These are phyloP conservation scores for Lethenteron camtschaticum DNA, from an alignment of 2,113 vertebrate species.

Conservation along the genomic window DNA sequence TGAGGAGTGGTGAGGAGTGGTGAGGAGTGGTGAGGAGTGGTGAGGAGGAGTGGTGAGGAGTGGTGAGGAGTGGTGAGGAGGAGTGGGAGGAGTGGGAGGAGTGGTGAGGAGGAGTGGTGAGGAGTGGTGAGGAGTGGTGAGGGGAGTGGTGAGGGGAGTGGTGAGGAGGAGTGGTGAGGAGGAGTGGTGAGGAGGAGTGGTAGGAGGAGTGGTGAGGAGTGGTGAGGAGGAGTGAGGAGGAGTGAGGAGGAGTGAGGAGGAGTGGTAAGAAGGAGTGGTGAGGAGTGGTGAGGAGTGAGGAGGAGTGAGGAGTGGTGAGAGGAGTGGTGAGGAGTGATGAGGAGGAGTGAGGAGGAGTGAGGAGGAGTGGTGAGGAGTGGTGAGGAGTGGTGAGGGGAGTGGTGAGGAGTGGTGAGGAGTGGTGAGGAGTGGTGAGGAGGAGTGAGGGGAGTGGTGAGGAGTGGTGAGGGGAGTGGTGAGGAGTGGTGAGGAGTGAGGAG, in stretches of 20 bases:
- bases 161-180: neutral
- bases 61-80: too few species aligned
- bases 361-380: neutral
- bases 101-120: neutral
- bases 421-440: neutral
- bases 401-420: neutral
- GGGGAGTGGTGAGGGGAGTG: neutral
- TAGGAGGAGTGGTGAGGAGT: neutral
- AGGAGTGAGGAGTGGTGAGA: too few species aligned
- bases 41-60: neutral
- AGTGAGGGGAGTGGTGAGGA: too few species aligned
- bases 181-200: neutral
- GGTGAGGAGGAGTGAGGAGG: neutral
- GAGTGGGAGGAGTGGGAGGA: neutral
- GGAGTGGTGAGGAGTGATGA: neutral
- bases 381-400: neutral
- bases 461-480: neutral
- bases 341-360: neutral
- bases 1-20: neutral
- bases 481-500: neutral
- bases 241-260: neutral
- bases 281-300: neutral
- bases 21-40: neutral
- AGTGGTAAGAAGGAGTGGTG: neutral
- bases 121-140: neutral